Percentiles rank a stretch among this genome's conserved stretches.
Evolutionary conservation across 2,888 invertebrate genomes (phyloP).

Genomic region (Parapristionchus giblindavisi): DNA sequence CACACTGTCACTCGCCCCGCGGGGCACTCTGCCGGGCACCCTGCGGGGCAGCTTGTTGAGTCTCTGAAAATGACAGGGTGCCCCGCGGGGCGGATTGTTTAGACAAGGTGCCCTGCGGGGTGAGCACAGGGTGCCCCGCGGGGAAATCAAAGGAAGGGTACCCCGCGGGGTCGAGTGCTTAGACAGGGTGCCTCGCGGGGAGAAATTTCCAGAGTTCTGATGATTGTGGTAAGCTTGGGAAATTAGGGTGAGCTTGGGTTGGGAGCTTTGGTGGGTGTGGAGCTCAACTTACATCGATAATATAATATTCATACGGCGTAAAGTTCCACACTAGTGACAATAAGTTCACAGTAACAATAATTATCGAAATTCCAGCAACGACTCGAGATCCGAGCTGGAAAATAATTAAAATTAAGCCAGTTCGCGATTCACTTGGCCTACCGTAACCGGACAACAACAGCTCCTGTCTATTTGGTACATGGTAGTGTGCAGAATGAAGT

Average conservation of each 20-base stretch:
- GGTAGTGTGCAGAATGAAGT: neutral
- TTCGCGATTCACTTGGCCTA: neutral
- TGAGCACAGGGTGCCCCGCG: no score
- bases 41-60: no score
- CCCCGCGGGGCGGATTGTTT: no score
- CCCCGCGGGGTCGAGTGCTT: neutral
- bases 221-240: no score
- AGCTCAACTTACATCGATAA: constrained; percentile 11
- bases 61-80: no score
- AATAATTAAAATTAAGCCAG: neutral
- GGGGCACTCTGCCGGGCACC: no score
- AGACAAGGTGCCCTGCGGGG: no score
- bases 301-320: constrained; percentile 22
- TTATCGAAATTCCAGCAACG: neutral
- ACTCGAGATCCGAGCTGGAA: constrained; percentile 13
- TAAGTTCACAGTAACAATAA: neutral
- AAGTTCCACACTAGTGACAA: constrained; percentile 25
- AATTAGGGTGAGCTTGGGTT: no score
- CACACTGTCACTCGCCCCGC: no score
- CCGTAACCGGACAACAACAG: constrained; percentile 24
- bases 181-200: neutral
- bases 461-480: constrained; percentile 4
- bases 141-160: neutral
- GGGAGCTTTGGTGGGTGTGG: no score
- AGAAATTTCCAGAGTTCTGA: no score